Base-by-base conservation (phyloP, 2,888 invertebrate genomes). In the Aleiodes testaceus region DNA sequence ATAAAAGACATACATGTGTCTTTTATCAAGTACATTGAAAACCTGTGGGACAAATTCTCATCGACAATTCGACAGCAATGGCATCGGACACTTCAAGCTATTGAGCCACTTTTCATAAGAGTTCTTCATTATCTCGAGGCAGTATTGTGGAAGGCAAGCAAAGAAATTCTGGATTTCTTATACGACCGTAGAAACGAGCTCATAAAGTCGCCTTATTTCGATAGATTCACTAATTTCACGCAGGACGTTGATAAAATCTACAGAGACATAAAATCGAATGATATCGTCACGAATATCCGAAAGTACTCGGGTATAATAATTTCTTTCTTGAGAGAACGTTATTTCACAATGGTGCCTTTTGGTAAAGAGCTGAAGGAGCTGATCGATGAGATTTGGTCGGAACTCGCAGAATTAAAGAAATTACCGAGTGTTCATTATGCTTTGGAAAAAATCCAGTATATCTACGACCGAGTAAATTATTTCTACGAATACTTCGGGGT, bases 161-260 rank as follows among this genome's bases (percentile, higher is more conserved):
- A 92, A 77, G 93, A 94, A 72, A 88, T 95, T 9, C 91, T 93
- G 90, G 94, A 95, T 81, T 96, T 95, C 85, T 90, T 96, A 78
- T 94, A 95, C 79, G 92, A 93, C 71, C 91, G 94, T 2, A 93
- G 93, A 61, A 93, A 92, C 73, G 95, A 95, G 82, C 87, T 96
- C 73, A 92, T 95, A 0, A 93, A 92, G 65, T 94, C 94, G 0
- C 93, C 94, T 0, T 95, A 95, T 80, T 96, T 95, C 82, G 93
- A 92, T 77, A 93, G 93, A 79, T 92, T 95, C 11, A 91, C 94
- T 1, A 93, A 94, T 72, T 92, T 96, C 78, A 93, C 94, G 0
- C 93, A 94, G 78, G 95, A 96, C 82, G 88, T 95, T 75, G 95
- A 96, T 82, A 88, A 87, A 86, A 89, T 96, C 63, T 95, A 95